Base-by-base conservation (phyloP, 1,140 invertebrate genomes). In the Tachypleus tridentatus region DNA sequence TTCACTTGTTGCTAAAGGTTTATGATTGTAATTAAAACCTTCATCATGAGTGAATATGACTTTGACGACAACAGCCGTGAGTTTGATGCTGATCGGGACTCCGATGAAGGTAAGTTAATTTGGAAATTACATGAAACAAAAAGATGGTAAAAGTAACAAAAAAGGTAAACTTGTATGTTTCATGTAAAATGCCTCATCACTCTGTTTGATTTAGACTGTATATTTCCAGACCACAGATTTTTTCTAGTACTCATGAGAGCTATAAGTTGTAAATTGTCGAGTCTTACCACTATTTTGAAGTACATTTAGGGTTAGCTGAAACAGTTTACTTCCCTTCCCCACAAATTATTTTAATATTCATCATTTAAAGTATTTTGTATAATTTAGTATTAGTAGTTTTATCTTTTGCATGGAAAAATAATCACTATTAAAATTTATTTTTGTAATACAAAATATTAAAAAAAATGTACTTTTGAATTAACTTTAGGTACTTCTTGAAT, bases 51-150 rank as follows among this genome's bases (percentile, higher is more conserved):
- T 50, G 64, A 65, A 50, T 61, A 57, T 47, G 61, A 67, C n/a
- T 63, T 59, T 56, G 66, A 62, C 3, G 57, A 60, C 47, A 51
- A 67, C 51, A 47, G 65, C 29, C 47, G 60, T 51, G 51, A 57
- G 10, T 48, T n/a, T 7, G 51, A 60, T 51, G 63, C 50, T 11
- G 47, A 51, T 49, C 5, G 60, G 7, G 66, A 64, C 59, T 67
- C 66, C 5, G 80, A 81, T 66, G 80, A 82, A 77, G 80, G 80
- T 80, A 29, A 58, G 62, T 67, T 60, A 52, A 58, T 11, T 29
- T 67, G 11, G n/a, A 11, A 29, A 4, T 47, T 58, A 9, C 10
- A 63, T 29, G 9, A 0, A 54, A 54, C n/a, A 8, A 54, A 8
- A n/a, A 8, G 53, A 9, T 9, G 3, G 8, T 54, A 9, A 54